phyloP scores from a whole-genome alignment of 2,797 vertebrate species.

The Cheirogaleus major region DNA sequence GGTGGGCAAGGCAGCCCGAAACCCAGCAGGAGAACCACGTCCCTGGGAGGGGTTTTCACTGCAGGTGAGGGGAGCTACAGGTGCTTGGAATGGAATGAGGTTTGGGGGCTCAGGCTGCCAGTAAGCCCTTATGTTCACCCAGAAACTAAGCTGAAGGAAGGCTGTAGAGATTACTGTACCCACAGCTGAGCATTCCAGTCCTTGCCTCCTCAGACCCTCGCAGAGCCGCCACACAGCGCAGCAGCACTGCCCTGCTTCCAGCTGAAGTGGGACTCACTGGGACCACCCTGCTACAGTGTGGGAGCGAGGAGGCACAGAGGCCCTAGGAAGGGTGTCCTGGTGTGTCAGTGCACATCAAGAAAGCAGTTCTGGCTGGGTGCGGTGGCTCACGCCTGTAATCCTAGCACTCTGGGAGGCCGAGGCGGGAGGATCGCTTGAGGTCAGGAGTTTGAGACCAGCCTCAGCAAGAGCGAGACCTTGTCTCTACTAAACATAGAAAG shows the following conservation, averaged over 20 bases:
- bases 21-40: background rate
- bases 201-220: background rate
- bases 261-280: background rate
- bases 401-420: too few relatives aligned
- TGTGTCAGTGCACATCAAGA: background rate
- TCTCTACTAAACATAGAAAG: too few relatives aligned
- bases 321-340: background rate
- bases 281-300: fast-evolving
- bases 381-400: too few relatives aligned
- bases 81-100: background rate
- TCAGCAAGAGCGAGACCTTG: too few relatives aligned
- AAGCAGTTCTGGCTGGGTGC: background rate
- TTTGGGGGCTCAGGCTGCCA: background rate
- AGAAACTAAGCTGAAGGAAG: background rate
- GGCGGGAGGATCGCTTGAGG: too few relatives aligned
- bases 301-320: background rate
- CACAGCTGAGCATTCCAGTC: background rate
- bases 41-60: background rate
- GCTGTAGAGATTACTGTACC: fast-evolving
- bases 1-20: fast-evolving
- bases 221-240: background rate
- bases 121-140: background rate
- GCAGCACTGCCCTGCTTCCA: fast-evolving
- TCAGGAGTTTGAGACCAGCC: too few relatives aligned
- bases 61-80: background rate